Evolutionary conservation across 2,797 vertebrate species (phyloP), one percentile per base, ranked within the genome.

Genomic region (Clarias pachynema): DNA sequence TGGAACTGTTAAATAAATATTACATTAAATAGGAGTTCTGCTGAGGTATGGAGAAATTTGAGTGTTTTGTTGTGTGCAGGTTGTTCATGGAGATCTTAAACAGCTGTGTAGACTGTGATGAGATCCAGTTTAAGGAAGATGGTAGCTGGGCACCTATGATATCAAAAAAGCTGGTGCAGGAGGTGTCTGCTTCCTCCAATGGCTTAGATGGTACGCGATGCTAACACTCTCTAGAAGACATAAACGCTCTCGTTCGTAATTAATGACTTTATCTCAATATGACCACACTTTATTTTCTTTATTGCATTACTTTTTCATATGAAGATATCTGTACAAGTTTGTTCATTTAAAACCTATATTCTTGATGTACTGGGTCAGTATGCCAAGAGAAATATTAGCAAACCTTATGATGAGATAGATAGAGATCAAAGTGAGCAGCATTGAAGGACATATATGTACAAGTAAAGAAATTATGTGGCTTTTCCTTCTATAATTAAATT

Each of bases 81-180:
- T 95, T 99, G 91, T 99, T 99, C 92, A 99, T 99, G 98, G 98
- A 99, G 91, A 99, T 99, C 91, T 92, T 99, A 86, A 99, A 97
- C 92, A 98, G 96, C 88, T 99, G 97, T 82, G 96, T 97, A 82
- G 98, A 99, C 88, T 98, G 97, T 91, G 98, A 99, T 87, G 98
- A 99, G 90, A 99, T 99, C 91, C 98, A 99, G 90, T 99, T 99
- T 87, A 98, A 98, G 90, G 98, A 99, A 88, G 98, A 99, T 63
- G 98, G 98, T 16, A 97, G 94, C 0, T 99, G 98, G 98, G 92
- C 97, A 84, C 98, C 98, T 0, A 99, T 99, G 98, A 97, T 97
- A 78, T 97, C 96, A 0, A 99, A 99, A 93, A 99, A 97, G 92
- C 97, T 99, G 37, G 96, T 99, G 79, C 97, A 99, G 92, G 98